Percentiles rank a stretch among this genome's conserved stretches.
phyloP scores from a whole-genome alignment of 2,797 vertebrate genomes.

The Zonotrichia albicollis region DNA sequence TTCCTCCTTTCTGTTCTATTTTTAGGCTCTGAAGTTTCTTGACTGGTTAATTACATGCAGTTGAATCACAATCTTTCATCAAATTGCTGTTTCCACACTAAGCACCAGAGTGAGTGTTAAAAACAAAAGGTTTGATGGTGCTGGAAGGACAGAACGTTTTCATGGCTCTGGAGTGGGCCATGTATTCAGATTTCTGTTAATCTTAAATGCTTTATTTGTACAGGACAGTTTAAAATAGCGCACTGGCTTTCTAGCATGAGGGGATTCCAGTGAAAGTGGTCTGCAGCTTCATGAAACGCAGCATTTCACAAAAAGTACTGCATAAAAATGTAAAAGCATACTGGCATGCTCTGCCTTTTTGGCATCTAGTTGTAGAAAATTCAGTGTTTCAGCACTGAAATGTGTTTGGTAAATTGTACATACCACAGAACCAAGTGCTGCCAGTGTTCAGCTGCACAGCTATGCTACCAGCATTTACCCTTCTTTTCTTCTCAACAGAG shows the following conservation, averaged over 20 bases:
- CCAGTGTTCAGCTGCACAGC: not conserved
- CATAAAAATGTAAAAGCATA: not conserved
- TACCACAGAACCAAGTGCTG: not conserved
- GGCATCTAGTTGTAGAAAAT: not conserved
- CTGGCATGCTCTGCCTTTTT: not conserved
- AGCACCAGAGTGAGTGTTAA: not conserved
- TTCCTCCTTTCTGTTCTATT: slow-evolving; percentile 56
- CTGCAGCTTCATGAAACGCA: not conserved
- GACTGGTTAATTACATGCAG: slow-evolving; percentile 4
- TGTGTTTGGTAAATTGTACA: fast-evolving
- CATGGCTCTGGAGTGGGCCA: not conserved
- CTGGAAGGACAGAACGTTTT: not conserved
- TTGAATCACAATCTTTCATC: slow-evolving; percentile 22
- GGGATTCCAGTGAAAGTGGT: not conserved
- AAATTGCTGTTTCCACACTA: slow-evolving; percentile 47
- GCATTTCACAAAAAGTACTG: not conserved
- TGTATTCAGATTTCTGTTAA: not conserved
- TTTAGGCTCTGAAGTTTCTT: slow-evolving; percentile 51
- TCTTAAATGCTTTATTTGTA: not conserved
- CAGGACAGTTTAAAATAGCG: not conserved
- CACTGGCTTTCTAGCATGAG: not conserved
- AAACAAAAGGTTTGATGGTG: slow-evolving; percentile 7
- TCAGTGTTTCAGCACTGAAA: not conserved
- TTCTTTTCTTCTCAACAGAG: not conserved
- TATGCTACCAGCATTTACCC: not conserved